Base-by-base conservation (phyloP, 2,113 vertebrate genomes). In the Aphyosemion australe region DNA sequence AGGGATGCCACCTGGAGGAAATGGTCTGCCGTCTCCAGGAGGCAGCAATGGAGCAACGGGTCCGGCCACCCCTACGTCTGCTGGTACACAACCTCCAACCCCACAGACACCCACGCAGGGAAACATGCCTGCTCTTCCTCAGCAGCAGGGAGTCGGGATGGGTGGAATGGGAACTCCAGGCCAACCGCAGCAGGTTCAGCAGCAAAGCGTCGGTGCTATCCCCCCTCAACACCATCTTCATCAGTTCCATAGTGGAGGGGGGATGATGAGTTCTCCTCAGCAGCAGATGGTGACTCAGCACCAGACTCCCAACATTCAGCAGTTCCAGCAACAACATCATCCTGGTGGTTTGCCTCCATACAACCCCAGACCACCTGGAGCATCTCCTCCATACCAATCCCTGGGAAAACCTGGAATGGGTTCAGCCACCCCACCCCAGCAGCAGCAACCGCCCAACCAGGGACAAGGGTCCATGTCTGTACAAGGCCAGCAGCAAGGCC, bases 361-460 rank as follows among this genome's bases (percentile, higher is more conserved):
- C 90, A 95, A 41, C 88, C 94, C 91, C 87, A 95, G 91, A 92
- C 82, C 94, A 88, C 84, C 95, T 77, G 96, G 51, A 89, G 95
- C 91, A 74, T 95, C 90, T 91, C 81, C 96, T 85, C 87, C 95
- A 74, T 95, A 95, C 78, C 95, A 84, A 51, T 92, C 93, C 12
- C 15, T 96, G 87, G 96, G 97, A 41, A 97, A 99, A 91, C 95
- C 94, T 89, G 94, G 96, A 84, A 91, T 97, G 91, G 75, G 95
- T 89, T 88, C 94, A 82, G 80, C 94, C 88, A 92, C 95, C 82
- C 91, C 95, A 80, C 49, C 95, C 82, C 62, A 90, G 74, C 96
- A 96, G 41, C 95, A 95, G 10, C 95, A 91, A 19, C 87, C 92
- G 0, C 67, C 88, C 53, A 89, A 76, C 72, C 79, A 83, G 53